A percentile compares a stretch with the other conserved stretches of the same genome.
Evolutionary conservation across 2,113 vertebrate genomes (phyloP).

Genomic region (Leuciscus idus): DNA sequence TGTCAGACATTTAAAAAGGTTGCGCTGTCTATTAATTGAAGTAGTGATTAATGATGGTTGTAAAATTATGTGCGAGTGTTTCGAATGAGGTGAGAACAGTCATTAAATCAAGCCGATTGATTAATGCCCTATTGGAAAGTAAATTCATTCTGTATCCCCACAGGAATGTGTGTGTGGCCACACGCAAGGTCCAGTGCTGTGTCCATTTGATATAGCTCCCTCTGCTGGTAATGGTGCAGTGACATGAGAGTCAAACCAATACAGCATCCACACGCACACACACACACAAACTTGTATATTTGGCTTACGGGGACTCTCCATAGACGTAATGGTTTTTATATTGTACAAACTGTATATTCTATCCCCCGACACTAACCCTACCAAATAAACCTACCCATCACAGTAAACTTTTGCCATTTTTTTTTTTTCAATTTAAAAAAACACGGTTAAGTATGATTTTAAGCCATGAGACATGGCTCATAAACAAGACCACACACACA

Average conservation of each 20-base stretch:
- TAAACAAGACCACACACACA: too few species aligned
- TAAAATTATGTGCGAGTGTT: constrained; percentile 10
- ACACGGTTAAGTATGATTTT: too few species aligned
- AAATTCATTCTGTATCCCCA: not conserved
- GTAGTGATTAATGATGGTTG: constrained; percentile 2
- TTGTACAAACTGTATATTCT: too few species aligned
- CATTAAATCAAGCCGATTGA: constrained; percentile 29
- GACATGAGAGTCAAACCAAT: not conserved
- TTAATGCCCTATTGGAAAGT: not conserved
- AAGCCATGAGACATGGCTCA: too few species aligned
- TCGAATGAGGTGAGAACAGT: constrained; percentile 21
- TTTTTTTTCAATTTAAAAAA: too few species aligned
- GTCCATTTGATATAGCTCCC: constrained; percentile 12
- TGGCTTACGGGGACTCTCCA: not conserved
- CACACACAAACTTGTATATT: not conserved
- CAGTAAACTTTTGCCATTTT: too few species aligned
- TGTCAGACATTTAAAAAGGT: constrained; percentile 1
- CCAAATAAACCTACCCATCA: too few species aligned
- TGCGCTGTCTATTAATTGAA: not conserved
- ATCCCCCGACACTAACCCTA: too few species aligned
- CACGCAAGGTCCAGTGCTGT: not conserved
- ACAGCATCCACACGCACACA: not conserved
- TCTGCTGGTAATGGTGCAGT: not conserved
- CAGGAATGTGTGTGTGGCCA: not conserved
- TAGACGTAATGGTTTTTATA: too few species aligned